Percentiles rank a stretch among this genome's conserved stretches.
Evolutionary conservation across 2,888 invertebrate genomes (phyloP).

Genomic region (Pandemis heparana): DNA sequence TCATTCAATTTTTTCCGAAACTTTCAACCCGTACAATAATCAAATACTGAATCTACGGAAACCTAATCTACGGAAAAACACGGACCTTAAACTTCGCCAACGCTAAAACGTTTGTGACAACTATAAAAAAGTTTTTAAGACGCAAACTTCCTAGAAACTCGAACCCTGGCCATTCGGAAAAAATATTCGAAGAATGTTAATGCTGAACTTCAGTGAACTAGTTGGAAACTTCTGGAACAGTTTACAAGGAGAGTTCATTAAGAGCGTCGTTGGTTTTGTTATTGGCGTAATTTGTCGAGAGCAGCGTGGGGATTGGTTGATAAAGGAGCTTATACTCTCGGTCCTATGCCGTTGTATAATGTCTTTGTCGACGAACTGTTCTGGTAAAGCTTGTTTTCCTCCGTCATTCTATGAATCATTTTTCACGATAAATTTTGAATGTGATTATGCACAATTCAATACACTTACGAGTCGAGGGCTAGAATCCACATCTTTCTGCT

Average conservation of each 20-base stretch:
- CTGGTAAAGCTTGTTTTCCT: too few species aligned
- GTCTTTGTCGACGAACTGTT: background rate
- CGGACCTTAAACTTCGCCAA: conserved; percentile 5
- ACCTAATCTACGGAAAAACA: conserved; percentile 8
- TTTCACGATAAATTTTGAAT: too few species aligned
- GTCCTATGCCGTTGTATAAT: background rate
- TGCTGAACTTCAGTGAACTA: conserved; percentile 66
- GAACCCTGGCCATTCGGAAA: conserved; percentile 51
- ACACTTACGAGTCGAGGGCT: too few species aligned
- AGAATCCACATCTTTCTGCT: too few species aligned
- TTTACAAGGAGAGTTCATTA: conserved; percentile 80
- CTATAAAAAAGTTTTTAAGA: conserved; percentile 51
- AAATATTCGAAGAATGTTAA: conserved; percentile 70
- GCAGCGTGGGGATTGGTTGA: conserved; percentile 26
- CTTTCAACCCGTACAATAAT: background rate
- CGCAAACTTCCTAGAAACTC: conserved; percentile 45
- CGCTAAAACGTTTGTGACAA: conserved; percentile 42
- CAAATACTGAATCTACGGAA: background rate
- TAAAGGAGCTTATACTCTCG: background rate
- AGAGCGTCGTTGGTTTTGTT: conserved; percentile 69
- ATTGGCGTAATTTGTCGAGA: conserved; percentile 50
- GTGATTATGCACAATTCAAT: too few species aligned
- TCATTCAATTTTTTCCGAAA: background rate
- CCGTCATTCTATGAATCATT: too few species aligned
- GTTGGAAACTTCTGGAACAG: conserved; percentile 72